phyloP scores from a whole-genome alignment of 2,888 invertebrate genomes.

The Drosophila nigricruria region DNA sequence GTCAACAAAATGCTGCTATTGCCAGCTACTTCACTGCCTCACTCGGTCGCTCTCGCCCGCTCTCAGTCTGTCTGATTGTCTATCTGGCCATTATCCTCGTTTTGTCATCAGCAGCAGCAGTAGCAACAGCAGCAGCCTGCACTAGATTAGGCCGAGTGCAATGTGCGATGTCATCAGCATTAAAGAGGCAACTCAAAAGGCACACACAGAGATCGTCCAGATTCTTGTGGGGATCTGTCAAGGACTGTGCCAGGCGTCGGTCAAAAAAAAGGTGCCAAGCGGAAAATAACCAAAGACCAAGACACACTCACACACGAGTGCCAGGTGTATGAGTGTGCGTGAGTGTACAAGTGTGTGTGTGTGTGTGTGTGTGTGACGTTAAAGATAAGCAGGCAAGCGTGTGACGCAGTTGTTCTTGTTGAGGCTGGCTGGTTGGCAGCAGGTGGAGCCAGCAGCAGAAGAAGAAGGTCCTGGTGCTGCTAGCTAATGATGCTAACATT shows the following conservation, averaged over 20 bases:
- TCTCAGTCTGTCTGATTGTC: neutral
- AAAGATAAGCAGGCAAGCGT: constrained; percentile 28
- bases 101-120: constrained; percentile 62
- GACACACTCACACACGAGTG: constrained; percentile 19
- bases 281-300: constrained; percentile 24
- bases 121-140: constrained; percentile 58
- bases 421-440: constrained; percentile 21
- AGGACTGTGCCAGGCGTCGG: neutral
- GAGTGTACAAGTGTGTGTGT: constrained; percentile 27
- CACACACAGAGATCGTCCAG: constrained; percentile 40
- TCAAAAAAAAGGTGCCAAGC: constrained; percentile 36
- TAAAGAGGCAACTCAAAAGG: constrained; percentile 33
- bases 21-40: constrained; percentile 10
- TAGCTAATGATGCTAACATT: constrained; percentile 76
- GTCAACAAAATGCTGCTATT: constrained; percentile 60
- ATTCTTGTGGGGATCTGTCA: constrained; percentile 24
- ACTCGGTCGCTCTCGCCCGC: neutral
- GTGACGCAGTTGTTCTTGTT: constrained; percentile 9
- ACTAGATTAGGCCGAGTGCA: constrained; percentile 64
- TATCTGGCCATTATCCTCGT: constrained; percentile 50
- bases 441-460: constrained; percentile 34
- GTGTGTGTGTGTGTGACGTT: constrained; percentile 17
- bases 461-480: constrained; percentile 24
- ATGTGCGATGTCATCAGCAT: constrained; percentile 72
- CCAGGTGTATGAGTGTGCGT: constrained; percentile 36